phyloP scores from a whole-genome alignment of 2,797 vertebrate species.

The Rhinoraja longicauda region DNA sequence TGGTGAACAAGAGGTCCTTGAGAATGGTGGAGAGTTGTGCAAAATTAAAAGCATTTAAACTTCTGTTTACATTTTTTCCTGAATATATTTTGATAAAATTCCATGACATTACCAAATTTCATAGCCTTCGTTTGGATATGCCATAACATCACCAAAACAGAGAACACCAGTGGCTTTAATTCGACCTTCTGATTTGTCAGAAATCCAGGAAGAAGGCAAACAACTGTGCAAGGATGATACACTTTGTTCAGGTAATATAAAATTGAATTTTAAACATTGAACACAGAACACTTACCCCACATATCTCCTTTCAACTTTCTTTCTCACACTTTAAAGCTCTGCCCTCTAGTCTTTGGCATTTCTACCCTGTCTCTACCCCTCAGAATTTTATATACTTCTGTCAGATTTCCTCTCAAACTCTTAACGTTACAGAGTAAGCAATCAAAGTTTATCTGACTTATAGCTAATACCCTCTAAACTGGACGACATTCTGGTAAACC shows the following conservation, averaged over 20 bases:
- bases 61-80: not conserved
- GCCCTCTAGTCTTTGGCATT: too few species aligned
- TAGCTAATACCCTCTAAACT: too few species aligned
- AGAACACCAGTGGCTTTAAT: slow-evolving; percentile 80
- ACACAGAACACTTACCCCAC: too few species aligned
- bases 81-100: not conserved
- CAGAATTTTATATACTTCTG: too few species aligned
- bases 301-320: too few species aligned
- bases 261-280: not conserved
- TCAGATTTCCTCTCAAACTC: too few species aligned
- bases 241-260: slow-evolving; percentile 66
- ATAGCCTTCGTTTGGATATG: slow-evolving; percentile 93
- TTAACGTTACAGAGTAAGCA: too few species aligned
- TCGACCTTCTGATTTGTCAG: slow-evolving; percentile 59
- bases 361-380: too few species aligned
- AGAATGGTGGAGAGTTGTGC: not conserved
- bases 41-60: slow-evolving; percentile 8
- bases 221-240: slow-evolving; percentile 58
- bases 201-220: slow-evolving; percentile 52
- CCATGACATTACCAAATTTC: slow-evolving; percentile 38
- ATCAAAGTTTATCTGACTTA: too few species aligned
- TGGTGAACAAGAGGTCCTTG: not conserved
- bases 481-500: too few species aligned
- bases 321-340: too few species aligned
- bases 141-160: slow-evolving; percentile 87